Percentiles rank a stretch among this genome's conserved stretches.
phyloP scores from a whole-genome alignment of 1,140 invertebrate genomes.

The Polypedilum pembai region DNA sequence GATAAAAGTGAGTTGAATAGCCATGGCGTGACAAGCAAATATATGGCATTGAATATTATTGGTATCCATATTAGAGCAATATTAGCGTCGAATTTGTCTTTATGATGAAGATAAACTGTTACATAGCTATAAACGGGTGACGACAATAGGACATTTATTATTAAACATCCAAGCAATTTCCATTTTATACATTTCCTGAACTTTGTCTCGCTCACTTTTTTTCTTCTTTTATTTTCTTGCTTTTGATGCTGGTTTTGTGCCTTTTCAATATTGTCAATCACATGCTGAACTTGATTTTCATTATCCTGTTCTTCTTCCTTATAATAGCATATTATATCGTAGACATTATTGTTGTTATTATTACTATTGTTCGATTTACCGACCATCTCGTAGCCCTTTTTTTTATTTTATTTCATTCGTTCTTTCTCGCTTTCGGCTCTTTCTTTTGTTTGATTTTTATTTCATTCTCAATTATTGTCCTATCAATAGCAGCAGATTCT shows the following conservation, averaged over 20 bases:
- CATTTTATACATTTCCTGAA: not conserved
- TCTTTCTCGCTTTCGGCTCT: not conserved
- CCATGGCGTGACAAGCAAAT: not conserved
- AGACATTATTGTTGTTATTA: conserved; percentile 18
- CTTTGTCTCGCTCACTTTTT: not conserved
- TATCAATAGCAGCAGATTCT: not conserved
- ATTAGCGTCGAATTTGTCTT: not conserved
- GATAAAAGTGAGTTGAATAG: not conserved
- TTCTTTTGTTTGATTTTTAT: not conserved
- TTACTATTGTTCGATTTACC: not conserved
- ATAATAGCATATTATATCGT: conserved; percentile 20
- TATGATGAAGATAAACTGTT: conserved; percentile 2
- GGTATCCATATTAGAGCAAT: not conserved
- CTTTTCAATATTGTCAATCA: conserved; percentile 8
- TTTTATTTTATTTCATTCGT: not conserved
- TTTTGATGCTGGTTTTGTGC: not conserved
- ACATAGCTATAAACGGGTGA: not conserved
- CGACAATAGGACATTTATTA: conserved; percentile 13
- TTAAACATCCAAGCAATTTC: not conserved
- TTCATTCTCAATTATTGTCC: not conserved
- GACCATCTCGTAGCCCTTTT: not conserved
- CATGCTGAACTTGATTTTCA: conserved; percentile 2
- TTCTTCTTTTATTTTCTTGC: not conserved
- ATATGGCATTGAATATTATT: not conserved
- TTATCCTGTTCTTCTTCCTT: not conserved